Evolutionary conservation across 2,797 vertebrate species (phyloP), one percentile per base, ranked within the genome.

Genomic region (Macroramphosus scolopax): DNA sequence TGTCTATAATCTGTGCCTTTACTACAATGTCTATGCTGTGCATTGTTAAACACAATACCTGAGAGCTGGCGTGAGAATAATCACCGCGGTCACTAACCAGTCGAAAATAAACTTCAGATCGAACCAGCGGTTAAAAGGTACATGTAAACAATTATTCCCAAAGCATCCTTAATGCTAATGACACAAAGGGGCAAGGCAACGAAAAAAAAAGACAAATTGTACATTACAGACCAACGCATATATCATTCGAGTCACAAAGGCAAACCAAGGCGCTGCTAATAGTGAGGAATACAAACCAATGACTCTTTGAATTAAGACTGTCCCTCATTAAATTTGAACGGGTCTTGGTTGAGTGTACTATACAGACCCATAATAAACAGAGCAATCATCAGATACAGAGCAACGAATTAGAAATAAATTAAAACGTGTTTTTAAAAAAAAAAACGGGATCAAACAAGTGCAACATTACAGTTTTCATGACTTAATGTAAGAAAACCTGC

Each of bases 241-340:
- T 52, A 56, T 59, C 58, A n/a, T n/a, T n/a, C 43, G 44, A 54
- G 47, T 46, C 53, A 80, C 50, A 41, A 79, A 78, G 62, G 59
- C 63, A 65, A 62, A 72, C 43, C 42, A 30, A 58, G 50, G 61
- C 55, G 71, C 34, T n/a, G n/a, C n/a, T n/a, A n/a, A n/a, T n/a
- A 63, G 44, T 40, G 55, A 55, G 62, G 57, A 48, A 66, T 43
- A 52, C 57, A 71, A 52, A 64, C 54, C 57, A 55, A 56, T 56
- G 35, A 65, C 53, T 77, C 70, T 78, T 81, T 81, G 82, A 83
- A 75, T 61, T 31, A 58, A 77, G 50, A n/a, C n/a, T n/a, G n/a
- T n/a, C n/a, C n/a, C n/a, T n/a, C n/a, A n/a, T n/a, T n/a, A n/a
- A n/a, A n/a, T n/a, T n/a, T n/a, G 68, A 9, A 53, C 24, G 33